phyloP scores from a whole-genome alignment of 2,888 invertebrate species.

The Drosophila paracracens region DNA sequence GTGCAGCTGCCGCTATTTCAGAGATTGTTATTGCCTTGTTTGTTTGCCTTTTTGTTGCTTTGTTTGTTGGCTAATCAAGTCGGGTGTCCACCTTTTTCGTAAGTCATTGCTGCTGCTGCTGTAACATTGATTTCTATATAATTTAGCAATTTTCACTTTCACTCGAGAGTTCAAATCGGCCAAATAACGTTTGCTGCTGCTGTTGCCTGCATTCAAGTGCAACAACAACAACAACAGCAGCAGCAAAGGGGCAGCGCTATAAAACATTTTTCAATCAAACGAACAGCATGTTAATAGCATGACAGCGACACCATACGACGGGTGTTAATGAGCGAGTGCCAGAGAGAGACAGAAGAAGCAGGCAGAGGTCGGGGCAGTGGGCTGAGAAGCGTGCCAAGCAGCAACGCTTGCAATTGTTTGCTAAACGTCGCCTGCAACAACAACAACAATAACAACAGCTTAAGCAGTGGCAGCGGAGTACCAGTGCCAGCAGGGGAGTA shows the following conservation, averaged over 20 bases:
- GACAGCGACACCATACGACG: slow-evolving; percentile 50
- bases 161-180: slow-evolving; percentile 69
- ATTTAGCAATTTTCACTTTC: slow-evolving; percentile 83
- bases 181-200: slow-evolving; percentile 49
- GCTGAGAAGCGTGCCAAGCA: slow-evolving; percentile 58
- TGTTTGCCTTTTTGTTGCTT: slow-evolving; percentile 36
- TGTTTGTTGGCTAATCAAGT: slow-evolving; percentile 46
- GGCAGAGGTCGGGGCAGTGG: slow-evolving; percentile 5
- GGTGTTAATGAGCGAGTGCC: slow-evolving; percentile 43
- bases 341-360: slow-evolving; percentile 1
- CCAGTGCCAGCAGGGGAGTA: slow-evolving; percentile 46
- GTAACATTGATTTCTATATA: slow-evolving; percentile 73
- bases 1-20: slow-evolving; percentile 40
- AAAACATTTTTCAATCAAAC: slow-evolving; percentile 79
- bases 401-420: slow-evolving; percentile 59
- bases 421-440: slow-evolving; percentile 57
- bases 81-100: slow-evolving; percentile 51
- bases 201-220: slow-evolving; percentile 31
- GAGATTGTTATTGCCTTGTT: slow-evolving; percentile 39
- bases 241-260: slow-evolving; percentile 46
- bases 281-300: slow-evolving; percentile 77
- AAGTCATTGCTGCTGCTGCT: slow-evolving; percentile 34
- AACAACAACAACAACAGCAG: slow-evolving; percentile 19
- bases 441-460: slow-evolving; percentile 12
- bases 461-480: neutral